A percentile compares a stretch with the other conserved stretches of the same genome.
phyloP scores from a whole-genome alignment of 1,140 invertebrate genomes.

The Leptonema lineaticorne region DNA sequence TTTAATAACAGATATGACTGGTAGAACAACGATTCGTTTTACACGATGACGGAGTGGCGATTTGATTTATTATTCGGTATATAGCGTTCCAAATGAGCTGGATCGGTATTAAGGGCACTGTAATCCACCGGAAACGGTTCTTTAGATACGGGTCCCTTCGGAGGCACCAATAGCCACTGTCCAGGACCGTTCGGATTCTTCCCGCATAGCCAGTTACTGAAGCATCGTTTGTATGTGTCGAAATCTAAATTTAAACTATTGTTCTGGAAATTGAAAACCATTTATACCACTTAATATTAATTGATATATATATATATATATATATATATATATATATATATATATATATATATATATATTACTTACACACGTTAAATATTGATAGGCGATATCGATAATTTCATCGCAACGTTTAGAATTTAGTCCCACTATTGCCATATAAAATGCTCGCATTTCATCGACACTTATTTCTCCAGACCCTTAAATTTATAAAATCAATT shows the following conservation, averaged over 20 bases:
- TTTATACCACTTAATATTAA: conserved; percentile 9
- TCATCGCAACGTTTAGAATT: conserved; percentile 61
- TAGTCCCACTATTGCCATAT: conserved; percentile 67
- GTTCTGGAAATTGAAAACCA: conserved; percentile 57
- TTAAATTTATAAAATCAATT: conserved; percentile 41
- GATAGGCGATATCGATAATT: conserved; percentile 65
- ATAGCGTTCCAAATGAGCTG: conserved; percentile 68
- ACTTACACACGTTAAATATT: conserved; percentile 69
- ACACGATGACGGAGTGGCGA: conserved; percentile 70
- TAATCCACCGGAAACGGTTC: conserved; percentile 72
- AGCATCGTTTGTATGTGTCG: conserved; percentile 65
- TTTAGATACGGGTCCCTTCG: conserved; percentile 57
- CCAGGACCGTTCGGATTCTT: conserved; percentile 72
- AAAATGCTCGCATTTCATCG: conserved; percentile 65
- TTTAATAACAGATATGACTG: no score
- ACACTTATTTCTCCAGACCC: conserved; percentile 64
- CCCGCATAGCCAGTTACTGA: conserved; percentile 70
- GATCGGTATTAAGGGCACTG: conserved; percentile 68
- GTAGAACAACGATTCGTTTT: no score
- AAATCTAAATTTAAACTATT: conserved; percentile 65
- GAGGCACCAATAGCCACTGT: conserved; percentile 68
- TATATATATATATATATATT: no score
- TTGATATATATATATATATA: no score
- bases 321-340: not conserved
- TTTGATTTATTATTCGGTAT: conserved; percentile 66